Percentiles rank a stretch among this genome's conserved stretches.
Evolutionary conservation across 2,113 vertebrate genomes (phyloP).

Genomic region (Silurus asotus): DNA sequence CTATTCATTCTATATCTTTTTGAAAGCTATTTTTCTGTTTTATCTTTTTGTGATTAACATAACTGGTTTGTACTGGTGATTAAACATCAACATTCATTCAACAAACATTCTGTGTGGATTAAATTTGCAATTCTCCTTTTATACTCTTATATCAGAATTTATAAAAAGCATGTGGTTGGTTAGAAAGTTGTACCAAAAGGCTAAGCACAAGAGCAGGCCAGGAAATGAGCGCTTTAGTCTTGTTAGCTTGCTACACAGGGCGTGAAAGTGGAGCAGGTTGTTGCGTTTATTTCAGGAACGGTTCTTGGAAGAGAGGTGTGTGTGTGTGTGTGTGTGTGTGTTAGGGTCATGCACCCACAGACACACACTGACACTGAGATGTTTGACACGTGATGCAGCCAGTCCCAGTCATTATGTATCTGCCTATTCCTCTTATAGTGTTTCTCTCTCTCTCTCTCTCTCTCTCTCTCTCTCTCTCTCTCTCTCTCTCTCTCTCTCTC

Average conservation of each 20-base stretch:
- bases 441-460: no score
- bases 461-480: no score
- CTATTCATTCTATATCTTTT: not conserved
- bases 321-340: not conserved
- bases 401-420: not conserved
- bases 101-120: not conserved
- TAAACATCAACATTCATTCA: not conserved
- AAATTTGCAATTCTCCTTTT: not conserved
- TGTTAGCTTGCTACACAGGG: not conserved
- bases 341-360: not conserved
- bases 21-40: not conserved
- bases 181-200: not conserved
- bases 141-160: conserved; percentile 14
- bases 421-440: not conserved
- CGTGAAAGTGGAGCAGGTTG: conserved; percentile 19
- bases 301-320: conserved; percentile 28
- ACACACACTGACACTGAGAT: not conserved
- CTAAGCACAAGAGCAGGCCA: not conserved
- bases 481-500: no score
- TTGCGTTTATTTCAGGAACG: conserved; percentile 31
- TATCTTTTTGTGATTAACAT: not conserved
- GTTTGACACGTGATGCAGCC: not conserved
- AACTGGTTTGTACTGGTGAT: not conserved
- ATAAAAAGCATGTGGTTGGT: conserved; percentile 24
- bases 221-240: not conserved